Conservation (phyloP, 2,888 invertebrate species). For the Sialis lutaria region DNA sequence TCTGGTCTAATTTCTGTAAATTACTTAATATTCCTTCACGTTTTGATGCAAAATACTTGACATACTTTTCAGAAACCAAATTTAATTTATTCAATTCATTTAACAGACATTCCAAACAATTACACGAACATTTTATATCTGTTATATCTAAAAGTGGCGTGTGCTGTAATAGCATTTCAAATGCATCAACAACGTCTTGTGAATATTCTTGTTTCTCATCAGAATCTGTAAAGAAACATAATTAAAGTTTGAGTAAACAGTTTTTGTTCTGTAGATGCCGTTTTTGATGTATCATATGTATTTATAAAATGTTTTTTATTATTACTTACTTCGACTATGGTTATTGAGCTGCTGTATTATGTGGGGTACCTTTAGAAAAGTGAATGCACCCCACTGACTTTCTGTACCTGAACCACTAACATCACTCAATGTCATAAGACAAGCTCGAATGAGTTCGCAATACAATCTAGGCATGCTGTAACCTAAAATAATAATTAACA, state of each 20-base stretch:
- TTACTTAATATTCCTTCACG: conserved; percentile 42
- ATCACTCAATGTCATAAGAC: conserved; percentile 78
- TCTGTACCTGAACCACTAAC: conserved; percentile 70
- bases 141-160: conserved; percentile 73
- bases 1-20: conserved; percentile 48
- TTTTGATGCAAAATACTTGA: conserved; percentile 46
- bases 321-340: conserved; percentile 29
- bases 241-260: neutral
- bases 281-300: neutral
- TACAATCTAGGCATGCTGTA: conserved; percentile 66
- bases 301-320: neutral
- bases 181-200: conserved; percentile 61
- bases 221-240: conserved; percentile 10
- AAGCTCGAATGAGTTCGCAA: conserved; percentile 77
- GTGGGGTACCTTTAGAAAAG: conserved; percentile 78
- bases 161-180: conserved; percentile 71
- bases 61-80: conserved; percentile 61
- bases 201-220: conserved; percentile 48
- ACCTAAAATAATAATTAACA: conserved; percentile 21
- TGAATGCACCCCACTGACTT: conserved; percentile 86
- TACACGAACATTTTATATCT: conserved; percentile 78
- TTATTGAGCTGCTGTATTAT: conserved; percentile 53
- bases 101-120: conserved; percentile 66
- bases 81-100: conserved; percentile 67
- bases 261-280: neutral